phyloP scores from a whole-genome alignment of 2,797 vertebrate genomes.

The Catamblyrhynchus diadema region DNA sequence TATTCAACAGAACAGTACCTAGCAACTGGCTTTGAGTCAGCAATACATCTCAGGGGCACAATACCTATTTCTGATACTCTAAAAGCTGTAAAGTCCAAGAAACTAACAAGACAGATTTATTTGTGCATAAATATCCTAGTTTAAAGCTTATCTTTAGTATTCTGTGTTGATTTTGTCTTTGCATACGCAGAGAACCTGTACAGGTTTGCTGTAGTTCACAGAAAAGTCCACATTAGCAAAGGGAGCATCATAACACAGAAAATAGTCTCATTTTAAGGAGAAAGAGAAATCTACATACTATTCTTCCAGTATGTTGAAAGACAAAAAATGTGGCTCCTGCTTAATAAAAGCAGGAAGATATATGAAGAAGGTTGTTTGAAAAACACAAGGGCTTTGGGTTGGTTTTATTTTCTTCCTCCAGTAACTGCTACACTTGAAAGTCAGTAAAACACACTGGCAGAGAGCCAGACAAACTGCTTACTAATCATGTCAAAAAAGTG shows the following conservation, averaged over 20 bases:
- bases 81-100: neutral
- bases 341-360: neutral
- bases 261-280: neutral
- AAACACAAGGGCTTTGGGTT: neutral
- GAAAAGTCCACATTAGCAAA: neutral
- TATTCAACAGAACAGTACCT: neutral
- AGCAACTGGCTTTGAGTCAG: neutral
- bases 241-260: rapidly evolving
- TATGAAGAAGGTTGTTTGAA: neutral
- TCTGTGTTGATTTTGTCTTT: neutral
- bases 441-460: neutral
- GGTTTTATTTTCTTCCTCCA: neutral
- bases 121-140: neutral
- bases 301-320: neutral
- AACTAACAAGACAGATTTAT: neutral
- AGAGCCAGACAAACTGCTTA: neutral
- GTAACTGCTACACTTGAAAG: neutral
- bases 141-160: neutral
- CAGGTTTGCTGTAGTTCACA: neutral
- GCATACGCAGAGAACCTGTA: neutral
- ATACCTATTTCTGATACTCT: neutral
- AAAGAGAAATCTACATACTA: neutral
- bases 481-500: neutral
- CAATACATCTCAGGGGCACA: neutral
- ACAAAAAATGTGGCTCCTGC: neutral